These are phyloP conservation scores for Maniola jurtina DNA, from an alignment of 1,140 invertebrate genomes.

Conservation along the genomic window DNA sequence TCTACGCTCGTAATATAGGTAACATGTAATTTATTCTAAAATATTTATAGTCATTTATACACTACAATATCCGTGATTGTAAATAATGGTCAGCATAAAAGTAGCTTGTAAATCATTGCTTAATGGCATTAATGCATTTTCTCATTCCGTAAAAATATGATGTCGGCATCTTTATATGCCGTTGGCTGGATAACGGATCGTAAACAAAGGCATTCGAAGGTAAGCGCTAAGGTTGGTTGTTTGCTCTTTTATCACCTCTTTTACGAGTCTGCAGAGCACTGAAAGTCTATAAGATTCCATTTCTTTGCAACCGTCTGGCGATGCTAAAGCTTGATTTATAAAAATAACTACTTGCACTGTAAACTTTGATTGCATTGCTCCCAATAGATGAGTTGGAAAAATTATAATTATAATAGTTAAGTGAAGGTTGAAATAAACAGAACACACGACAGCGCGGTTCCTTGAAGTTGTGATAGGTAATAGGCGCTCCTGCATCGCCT, in stretches of 20 bases:
- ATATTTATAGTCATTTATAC: neutral
- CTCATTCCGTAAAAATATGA: conserved; percentile 24
- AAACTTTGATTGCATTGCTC: neutral
- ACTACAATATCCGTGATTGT: conserved; percentile 4
- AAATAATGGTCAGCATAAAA: conserved; percentile 4
- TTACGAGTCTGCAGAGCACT: conserved; percentile 46
- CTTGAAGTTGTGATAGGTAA: too few relatives aligned
- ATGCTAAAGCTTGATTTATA: conserved; percentile 9
- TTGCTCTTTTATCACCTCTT: conserved; percentile 52
- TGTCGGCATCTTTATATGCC: conserved; percentile 25
- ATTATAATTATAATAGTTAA: too few relatives aligned
- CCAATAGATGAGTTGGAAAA: too few relatives aligned
- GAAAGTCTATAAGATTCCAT: conserved; percentile 44
- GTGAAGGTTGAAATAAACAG: too few relatives aligned
- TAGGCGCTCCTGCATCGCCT: too few relatives aligned
- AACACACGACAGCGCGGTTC: too few relatives aligned
- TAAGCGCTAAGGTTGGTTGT: conserved; percentile 47
- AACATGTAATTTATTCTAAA: neutral
- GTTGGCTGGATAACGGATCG: conserved; percentile 32
- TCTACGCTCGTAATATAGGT: too few relatives aligned
- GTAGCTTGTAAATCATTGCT: conserved; percentile 19
- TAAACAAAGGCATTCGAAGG: conserved; percentile 50
- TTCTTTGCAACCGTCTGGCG: conserved; percentile 12
- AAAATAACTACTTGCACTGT: conserved; percentile 3
- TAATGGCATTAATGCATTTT: conserved; percentile 31